A percentile compares a stretch with the other conserved stretches of the same genome.
Conservation (phyloP, 2,888 invertebrate species). For the Ormyrus rosae region DNA sequence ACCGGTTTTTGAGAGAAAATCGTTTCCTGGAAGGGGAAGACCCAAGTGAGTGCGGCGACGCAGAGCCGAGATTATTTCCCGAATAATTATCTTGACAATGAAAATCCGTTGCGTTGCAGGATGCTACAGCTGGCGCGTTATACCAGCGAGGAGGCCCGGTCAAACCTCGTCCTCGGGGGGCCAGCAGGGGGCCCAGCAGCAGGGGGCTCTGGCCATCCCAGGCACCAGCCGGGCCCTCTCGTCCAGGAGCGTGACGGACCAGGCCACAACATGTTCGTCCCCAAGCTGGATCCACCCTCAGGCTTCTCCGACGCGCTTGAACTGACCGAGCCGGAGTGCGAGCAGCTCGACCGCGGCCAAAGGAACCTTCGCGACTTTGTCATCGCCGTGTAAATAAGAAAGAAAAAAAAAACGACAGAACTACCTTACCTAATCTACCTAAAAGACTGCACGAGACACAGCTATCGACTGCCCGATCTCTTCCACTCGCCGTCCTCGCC, state of each 20-base stretch:
- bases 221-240: slow-evolving; percentile 74
- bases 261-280: slow-evolving; percentile 74
- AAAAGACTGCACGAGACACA: too few species aligned
- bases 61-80: background rate
- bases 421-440: too few species aligned
- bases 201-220: slow-evolving; percentile 73
- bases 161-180: slow-evolving; percentile 71
- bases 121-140: slow-evolving; percentile 76
- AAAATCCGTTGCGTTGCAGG: slow-evolving; percentile 59
- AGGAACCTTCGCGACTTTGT: slow-evolving; percentile 74
- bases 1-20: slow-evolving; percentile 77
- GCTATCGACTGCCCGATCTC: too few species aligned
- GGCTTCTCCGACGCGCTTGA: slow-evolving; percentile 86
- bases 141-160: slow-evolving; percentile 75
- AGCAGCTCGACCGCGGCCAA: slow-evolving; percentile 57
- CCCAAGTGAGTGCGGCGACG: slow-evolving; percentile 69
- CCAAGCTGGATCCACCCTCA: slow-evolving; percentile 84
- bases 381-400: slow-evolving; percentile 74
- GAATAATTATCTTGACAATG: background rate
- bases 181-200: slow-evolving; percentile 29
- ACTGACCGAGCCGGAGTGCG: slow-evolving; percentile 79
- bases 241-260: slow-evolving; percentile 74
- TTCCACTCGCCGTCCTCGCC: too few species aligned
- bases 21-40: slow-evolving; percentile 76
- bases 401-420: too few species aligned